Base-by-base conservation (phyloP, 2,888 invertebrate genomes). In the Apocheima hispidaria region DNA sequence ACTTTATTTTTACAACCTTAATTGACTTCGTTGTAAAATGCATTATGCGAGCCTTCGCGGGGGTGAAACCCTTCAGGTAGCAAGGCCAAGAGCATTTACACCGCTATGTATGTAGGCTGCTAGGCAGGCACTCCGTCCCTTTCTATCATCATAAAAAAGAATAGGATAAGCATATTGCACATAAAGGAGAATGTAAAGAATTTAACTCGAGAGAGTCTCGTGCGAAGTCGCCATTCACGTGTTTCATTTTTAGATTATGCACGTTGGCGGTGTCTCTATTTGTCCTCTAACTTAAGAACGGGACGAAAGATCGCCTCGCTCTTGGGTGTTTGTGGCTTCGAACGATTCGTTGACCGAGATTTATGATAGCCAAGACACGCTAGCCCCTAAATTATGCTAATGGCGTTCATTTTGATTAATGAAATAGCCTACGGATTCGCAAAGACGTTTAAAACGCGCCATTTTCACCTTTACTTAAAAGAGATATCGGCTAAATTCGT, bases 61-160 rank as follows among this genome's bases (percentile, higher is more conserved):
- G 56, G 56, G 66, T 65, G 81, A 81, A 81, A 68, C 82, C 82
- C 71, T 75, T 56, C 73, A 79, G 70, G 69, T 70, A 71, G 52
- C 79, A 81, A 81, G 80, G 81, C 72, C 80, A 81, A 81, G 81
- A 77, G 58, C 73, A 67, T 70, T 69, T 53, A 59, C 59, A 21
- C 59, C 51, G 56, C 49, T 52, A 50, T 41, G 74, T 68, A 72
- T 69, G 71, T 71, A 36, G 36, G 64, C 49, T 35, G n/a, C 10
- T 28, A 61, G 38, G 14, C 40, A 43, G 28, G 7, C 41, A n/a
- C 35, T 1, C 48, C 30, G 10, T 61, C 52, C 23, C 30, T 30
- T 26, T 52, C 52, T 5, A 9, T 41, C 52, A 28, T 9, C 9
- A n/a, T 26, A 9, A 21, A 48, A 48, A 28, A n/a, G 49, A 55